Evolutionary conservation across 2,113 vertebrate genomes (phyloP).

Genomic region (Heterochromis multidens): DNA sequence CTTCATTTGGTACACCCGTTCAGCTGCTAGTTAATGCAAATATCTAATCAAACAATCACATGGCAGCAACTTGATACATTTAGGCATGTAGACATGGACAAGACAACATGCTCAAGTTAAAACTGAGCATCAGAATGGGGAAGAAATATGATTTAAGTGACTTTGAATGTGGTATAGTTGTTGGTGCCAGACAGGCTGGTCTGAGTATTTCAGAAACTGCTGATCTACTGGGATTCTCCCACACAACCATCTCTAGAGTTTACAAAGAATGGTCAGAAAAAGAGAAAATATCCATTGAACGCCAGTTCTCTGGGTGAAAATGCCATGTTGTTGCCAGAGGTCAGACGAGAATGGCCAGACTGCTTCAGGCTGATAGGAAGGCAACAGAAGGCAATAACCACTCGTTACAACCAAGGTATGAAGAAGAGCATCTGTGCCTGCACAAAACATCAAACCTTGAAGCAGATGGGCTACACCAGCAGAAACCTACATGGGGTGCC

Average conservation of each 20-base stretch:
- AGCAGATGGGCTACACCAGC: neutral
- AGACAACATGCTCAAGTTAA: neutral
- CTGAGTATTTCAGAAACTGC: neutral
- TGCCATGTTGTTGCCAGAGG: neutral
- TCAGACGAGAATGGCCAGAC: neutral
- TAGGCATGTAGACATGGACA: neutral
- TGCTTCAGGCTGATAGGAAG: neutral
- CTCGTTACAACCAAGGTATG: neutral
- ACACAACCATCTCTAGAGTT: neutral
- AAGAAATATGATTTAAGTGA: neutral
- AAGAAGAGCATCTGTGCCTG: neutral
- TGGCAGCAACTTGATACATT: neutral
- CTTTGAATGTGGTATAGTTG: neutral
- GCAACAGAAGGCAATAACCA: neutral
- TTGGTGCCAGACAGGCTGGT: too few relatives aligned
- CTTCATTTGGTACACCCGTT: neutral
- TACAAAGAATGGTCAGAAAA: neutral
- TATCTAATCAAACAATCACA: neutral
- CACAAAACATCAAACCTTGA: neutral
- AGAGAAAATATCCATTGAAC: neutral
- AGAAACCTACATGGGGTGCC: neutral
- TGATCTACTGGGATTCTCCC: neutral
- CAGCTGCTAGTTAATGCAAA: neutral
- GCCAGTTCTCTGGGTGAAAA: neutral
- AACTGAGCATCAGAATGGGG: neutral